Percentiles rank a stretch among this genome's conserved stretches.
These are phyloP conservation scores for Henicopernis longicauda DNA, from an alignment of 2,113 vertebrate genomes.

Conservation along the genomic window DNA sequence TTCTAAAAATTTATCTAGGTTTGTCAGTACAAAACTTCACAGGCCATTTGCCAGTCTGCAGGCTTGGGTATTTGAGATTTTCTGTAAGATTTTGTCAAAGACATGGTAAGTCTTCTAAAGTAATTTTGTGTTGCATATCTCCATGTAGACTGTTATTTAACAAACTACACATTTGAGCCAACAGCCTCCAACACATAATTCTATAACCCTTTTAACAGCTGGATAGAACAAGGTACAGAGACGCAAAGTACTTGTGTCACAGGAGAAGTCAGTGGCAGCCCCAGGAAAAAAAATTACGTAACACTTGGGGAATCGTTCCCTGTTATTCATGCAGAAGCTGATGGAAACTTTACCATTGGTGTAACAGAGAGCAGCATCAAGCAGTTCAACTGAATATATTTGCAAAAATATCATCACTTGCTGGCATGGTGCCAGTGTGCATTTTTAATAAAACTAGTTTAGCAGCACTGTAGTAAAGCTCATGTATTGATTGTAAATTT, in stretches of 20 bases:
- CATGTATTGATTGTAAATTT: not conserved
- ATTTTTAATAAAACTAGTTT: not conserved
- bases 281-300: not conserved
- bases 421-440: not conserved
- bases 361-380: not conserved
- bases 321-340: not conserved
- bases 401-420: not conserved
- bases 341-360: not conserved
- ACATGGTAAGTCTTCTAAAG: not conserved
- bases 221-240: not conserved
- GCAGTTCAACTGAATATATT: not conserved
- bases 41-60: not conserved
- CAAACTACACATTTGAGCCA: not conserved
- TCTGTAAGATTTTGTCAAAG: not conserved
- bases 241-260: not conserved
- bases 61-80: not conserved
- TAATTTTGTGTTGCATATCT: not conserved
- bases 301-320: not conserved
- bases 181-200: not conserved
- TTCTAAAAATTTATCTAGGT: not conserved
- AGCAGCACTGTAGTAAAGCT: not conserved
- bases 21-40: not conserved
- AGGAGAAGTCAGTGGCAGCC: not conserved
- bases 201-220: not conserved
- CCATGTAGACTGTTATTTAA: not conserved